Conservation (phyloP, 1,140 invertebrate species). For the Camponotus vicinus region DNA sequence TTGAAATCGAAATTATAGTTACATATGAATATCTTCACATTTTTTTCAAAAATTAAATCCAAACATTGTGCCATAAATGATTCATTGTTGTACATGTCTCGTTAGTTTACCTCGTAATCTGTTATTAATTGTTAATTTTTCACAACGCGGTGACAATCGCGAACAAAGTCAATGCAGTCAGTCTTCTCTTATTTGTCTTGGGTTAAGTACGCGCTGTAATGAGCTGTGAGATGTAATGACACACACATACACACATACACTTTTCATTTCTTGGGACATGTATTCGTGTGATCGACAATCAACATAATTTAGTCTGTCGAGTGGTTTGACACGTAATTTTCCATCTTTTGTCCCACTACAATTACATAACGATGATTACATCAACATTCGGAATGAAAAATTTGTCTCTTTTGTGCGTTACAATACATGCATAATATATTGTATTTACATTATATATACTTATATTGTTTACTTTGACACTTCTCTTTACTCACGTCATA, state of each 20-base stretch:
- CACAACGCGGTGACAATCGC: not conserved
- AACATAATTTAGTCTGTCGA: conserved; percentile 56
- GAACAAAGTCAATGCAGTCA: not conserved
- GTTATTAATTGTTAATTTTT: conserved; percentile 13
- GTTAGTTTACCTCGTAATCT: not conserved
- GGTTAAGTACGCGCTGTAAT: conserved; percentile 24
- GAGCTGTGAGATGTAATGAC: conserved; percentile 46
- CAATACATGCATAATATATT: not conserved
- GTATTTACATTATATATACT: not conserved
- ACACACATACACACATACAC: conserved; percentile 57
- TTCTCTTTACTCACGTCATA: not conserved
- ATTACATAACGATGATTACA: conserved; percentile 33
- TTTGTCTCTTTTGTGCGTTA: not conserved
- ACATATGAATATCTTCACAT: not conserved
- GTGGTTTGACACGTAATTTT: conserved; percentile 51
- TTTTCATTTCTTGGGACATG: conserved; percentile 41
- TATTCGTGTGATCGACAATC: conserved; percentile 39
- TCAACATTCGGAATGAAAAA: conserved; percentile 3
- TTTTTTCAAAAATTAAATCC: not conserved
- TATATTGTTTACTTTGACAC: not conserved
- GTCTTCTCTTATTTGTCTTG: conserved; percentile 31
- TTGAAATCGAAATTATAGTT: not conserved
- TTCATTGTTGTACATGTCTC: not conserved
- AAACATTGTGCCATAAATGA: not conserved
- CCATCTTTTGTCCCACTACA: conserved; percentile 25